Percentiles rank a stretch among this genome's conserved stretches.
phyloP scores from a whole-genome alignment of 2,113 vertebrate species.

The Mastomys natalensis region DNA sequence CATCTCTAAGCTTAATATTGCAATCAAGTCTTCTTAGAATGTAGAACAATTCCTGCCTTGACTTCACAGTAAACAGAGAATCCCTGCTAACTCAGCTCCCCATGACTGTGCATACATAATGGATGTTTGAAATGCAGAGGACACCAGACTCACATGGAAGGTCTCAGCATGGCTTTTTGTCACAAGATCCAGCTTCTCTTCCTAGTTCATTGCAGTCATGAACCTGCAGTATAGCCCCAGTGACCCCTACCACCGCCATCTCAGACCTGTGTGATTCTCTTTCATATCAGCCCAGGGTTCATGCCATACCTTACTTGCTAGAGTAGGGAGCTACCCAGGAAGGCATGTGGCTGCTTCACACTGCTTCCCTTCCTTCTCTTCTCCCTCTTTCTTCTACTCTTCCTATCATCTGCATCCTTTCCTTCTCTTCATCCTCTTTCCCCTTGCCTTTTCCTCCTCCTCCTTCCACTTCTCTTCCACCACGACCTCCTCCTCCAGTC shows the following conservation, averaged over 20 bases:
- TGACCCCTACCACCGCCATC: neutral
- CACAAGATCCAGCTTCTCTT: neutral
- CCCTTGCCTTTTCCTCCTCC: neutral
- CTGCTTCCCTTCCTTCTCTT: neutral
- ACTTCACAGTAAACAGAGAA: neutral
- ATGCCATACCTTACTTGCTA: neutral
- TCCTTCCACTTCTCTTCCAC: neutral
- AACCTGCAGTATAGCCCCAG: neutral
- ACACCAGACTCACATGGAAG: neutral
- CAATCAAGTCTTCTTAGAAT: neutral
- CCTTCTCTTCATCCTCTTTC: neutral
- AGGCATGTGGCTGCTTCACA: neutral
- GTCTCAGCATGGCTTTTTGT: neutral
- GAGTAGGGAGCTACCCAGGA: neutral
- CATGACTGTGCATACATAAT: neutral
- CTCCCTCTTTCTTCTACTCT: neutral
- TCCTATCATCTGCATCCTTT: neutral
- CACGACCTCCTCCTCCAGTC: neutral
- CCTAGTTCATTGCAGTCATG: neutral
- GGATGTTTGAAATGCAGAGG: neutral
- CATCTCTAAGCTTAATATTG: neutral
- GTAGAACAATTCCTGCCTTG: neutral
- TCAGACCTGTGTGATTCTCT: neutral
- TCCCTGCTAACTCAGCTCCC: neutral
- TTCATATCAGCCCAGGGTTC: neutral